Evolutionary conservation across 2,888 invertebrate genomes (phyloP), one percentile per base, ranked within the genome.

Genomic region (Theodoxus fluviatilis): DNA sequence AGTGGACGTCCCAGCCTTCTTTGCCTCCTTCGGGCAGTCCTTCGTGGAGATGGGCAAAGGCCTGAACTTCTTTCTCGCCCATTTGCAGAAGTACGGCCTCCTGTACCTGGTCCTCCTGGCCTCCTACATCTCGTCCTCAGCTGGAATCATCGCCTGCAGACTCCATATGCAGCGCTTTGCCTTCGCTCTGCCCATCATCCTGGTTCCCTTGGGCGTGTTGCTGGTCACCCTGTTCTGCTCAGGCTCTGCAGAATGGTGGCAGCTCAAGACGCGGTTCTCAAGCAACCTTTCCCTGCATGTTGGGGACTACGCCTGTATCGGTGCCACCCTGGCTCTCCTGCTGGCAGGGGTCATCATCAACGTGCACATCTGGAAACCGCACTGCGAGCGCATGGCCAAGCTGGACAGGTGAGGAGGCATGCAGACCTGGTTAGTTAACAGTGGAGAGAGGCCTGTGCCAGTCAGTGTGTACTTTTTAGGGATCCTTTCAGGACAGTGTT

Each of bases 311-410:
- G n/a, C n/a, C n/a, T n/a, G n/a, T n/a, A n/a, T n/a, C n/a, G n/a
- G n/a, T n/a, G n/a, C n/a, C n/a, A n/a, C n/a, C n/a, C n/a, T n/a
- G n/a, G n/a, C n/a, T n/a, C n/a, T n/a, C n/a, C n/a, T n/a, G 59
- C 86, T 96, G 3, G 95, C 96, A 0, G 96, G 97, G 87, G 93
- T 96, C 0, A 96, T 98, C 96, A 93, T 97, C 68, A 94, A 96
- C 0, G 89, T 96, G 73, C 98, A 98, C 83, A 94, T 98, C 74
- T 98, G 98, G 97, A 94, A 94, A 0, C 98, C 98, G 3, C 95
- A 96, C 88, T 94, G 95, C 81, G 97, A 98, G 88, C 92, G 98
- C 89, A 90, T 98, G 81, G 98, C 98, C 0, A 92, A 95, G 33
- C 96, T 97, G 0, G 98, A 98, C 86, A 96, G 95, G 88, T 85